Evolutionary conservation across 2,113 vertebrate genomes (phyloP).

Genomic region (Thermophis baileyi): DNA sequence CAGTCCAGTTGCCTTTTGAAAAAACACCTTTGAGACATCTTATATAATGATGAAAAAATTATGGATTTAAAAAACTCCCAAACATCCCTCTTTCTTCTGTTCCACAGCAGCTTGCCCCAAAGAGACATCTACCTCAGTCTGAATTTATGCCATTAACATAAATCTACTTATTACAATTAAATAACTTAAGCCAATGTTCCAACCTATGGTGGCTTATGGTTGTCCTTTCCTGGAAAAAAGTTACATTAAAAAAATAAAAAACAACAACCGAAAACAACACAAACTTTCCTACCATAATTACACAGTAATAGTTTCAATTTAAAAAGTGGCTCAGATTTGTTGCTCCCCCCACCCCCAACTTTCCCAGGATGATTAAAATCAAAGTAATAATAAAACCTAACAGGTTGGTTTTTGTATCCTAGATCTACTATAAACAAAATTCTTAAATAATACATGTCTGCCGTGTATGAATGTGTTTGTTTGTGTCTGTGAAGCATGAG

Average conservation of each 20-base stretch:
- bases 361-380: conserved; percentile 20
- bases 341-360: conserved; percentile 26
- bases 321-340: conserved; percentile 73
- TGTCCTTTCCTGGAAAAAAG: conserved; percentile 73
- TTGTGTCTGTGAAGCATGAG: conserved; percentile 40
- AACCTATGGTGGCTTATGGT: conserved; percentile 78
- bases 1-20: background rate
- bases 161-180: conserved; percentile 73
- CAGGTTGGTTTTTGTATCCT: conserved; percentile 40
- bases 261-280: conserved; percentile 37
- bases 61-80: background rate
- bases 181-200: conserved; percentile 79
- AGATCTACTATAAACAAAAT: conserved; percentile 61
- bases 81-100: conserved; percentile 64
- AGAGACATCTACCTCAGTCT: conserved; percentile 65
- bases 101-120: conserved; percentile 79
- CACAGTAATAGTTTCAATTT: conserved; percentile 57
- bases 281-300: conserved; percentile 52
- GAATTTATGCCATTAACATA: conserved; percentile 71
- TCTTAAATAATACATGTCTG: conserved; percentile 52
- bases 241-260: conserved; percentile 59
- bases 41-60: conserved; percentile 23
- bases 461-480: conserved; percentile 30
- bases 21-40: background rate
- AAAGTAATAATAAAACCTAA: conserved; percentile 27